phyloP scores from a whole-genome alignment of 2,888 invertebrate genomes.

The Dasysyrphus tricinctus region DNA sequence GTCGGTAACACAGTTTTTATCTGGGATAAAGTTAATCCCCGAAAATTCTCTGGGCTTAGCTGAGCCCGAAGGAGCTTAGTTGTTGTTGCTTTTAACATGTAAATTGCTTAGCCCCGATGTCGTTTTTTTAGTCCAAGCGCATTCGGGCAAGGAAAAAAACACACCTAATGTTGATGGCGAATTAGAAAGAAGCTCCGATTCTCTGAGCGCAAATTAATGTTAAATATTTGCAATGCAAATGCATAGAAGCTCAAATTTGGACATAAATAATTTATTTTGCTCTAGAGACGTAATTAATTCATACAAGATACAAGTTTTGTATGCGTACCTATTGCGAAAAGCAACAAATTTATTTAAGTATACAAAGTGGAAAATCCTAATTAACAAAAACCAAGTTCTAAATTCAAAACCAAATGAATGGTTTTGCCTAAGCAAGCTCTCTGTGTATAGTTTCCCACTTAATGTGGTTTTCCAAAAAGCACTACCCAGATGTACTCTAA shows the following conservation, averaged over 20 bases:
- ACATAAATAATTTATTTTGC: not conserved
- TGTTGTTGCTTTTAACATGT: too few relatives aligned
- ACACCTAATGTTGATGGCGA: too few relatives aligned
- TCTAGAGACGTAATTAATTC: not conserved
- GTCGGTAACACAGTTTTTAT: too few relatives aligned
- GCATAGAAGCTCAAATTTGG: not conserved
- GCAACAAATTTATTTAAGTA: not conserved
- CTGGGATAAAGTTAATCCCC: too few relatives aligned
- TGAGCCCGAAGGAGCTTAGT: too few relatives aligned
- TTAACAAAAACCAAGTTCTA: not conserved
- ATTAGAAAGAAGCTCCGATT: too few relatives aligned
- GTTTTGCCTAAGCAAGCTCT: not conserved
- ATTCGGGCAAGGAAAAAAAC: too few relatives aligned
- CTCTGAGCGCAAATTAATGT: too few relatives aligned
- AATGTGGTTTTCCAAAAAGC: constrained; percentile 5
- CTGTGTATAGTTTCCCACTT: not conserved
- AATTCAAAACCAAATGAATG: not conserved
- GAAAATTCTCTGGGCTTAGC: too few relatives aligned
- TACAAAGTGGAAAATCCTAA: not conserved
- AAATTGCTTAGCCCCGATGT: too few relatives aligned
- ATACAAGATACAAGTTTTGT: not conserved
- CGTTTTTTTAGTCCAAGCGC: too few relatives aligned
- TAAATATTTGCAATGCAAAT: too few relatives aligned
- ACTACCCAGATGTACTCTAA: constrained; percentile 46
- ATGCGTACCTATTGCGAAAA: not conserved